Evolutionary conservation across 92 coral and sea anemone genomes (phyloP).

Genomic region (Parazoanthus swiftii): DNA sequence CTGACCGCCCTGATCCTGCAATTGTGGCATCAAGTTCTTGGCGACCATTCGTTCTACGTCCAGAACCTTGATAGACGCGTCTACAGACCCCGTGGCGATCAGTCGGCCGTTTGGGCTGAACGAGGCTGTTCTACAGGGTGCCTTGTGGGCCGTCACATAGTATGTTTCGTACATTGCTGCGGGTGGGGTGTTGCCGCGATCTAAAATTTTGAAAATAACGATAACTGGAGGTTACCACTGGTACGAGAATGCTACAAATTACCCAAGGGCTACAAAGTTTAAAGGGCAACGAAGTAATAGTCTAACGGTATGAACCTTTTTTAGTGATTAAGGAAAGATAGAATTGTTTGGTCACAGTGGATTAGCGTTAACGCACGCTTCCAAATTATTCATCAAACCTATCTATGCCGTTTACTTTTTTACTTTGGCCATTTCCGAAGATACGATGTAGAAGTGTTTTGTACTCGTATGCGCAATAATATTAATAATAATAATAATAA

Average conservation of each 20-base stretch:
- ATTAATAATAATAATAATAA: too few relatives aligned
- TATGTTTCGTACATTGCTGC: conserved; percentile 98
- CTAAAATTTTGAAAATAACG: conserved; percentile 35
- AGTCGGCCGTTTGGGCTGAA: conserved; percentile 89
- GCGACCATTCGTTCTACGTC: conserved; percentile 99
- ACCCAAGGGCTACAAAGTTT: too few relatives aligned
- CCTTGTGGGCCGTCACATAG: conserved; percentile 98
- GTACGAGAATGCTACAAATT: neutral
- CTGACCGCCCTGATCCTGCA: conserved; percentile 87
- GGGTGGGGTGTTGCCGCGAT: conserved; percentile 88
- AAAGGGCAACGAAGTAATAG: too few relatives aligned
- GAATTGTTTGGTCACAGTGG: too few relatives aligned
- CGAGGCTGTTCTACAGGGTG: conserved; percentile 92
- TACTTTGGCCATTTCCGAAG: too few relatives aligned
- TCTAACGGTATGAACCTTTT: too few relatives aligned
- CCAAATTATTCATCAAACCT: too few relatives aligned
- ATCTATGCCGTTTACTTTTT: too few relatives aligned
- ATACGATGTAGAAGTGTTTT: too few relatives aligned
- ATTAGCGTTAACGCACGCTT: too few relatives aligned
- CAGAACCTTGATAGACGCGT: conserved; percentile 92
- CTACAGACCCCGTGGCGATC: conserved; percentile 94
- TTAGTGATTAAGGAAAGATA: too few relatives aligned
- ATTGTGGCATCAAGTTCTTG: conserved; percentile 93
- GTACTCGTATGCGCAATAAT: too few relatives aligned
- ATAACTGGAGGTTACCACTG: neutral